Base-by-base conservation (phyloP, 2,888 invertebrate genomes). In the Nephrotoma flavescens region DNA sequence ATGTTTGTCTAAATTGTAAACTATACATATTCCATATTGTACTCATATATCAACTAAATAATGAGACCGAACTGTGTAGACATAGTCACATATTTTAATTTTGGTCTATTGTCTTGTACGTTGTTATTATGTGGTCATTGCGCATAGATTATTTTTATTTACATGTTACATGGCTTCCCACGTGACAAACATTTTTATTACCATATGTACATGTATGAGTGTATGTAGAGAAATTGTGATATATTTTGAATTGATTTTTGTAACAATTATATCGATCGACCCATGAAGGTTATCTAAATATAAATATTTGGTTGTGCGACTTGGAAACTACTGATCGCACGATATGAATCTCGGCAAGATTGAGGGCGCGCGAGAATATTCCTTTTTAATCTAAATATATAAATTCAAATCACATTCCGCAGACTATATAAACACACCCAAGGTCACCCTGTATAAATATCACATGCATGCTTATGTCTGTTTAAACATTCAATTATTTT, bases 401-500 rank as follows among this genome's bases (percentile, higher is more conserved):
- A 19, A 31, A 19, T 31, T 5, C 6, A 52, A 52, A 15, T 52
- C n/a, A 71, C 71, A 71, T 71, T 71, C 71, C 71, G 71, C 31
- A 71, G 71, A 71, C 71, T 11, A 52, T 12, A 71, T 71, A n/a
- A n/a, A 11, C 9, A 7, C 19, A 71, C 31, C 31, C 71, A 71
- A 71, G 71, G 71, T 71, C 31, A 71, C 71, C 71, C 71, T 71
- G 71, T 71, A 47, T 47, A 71, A 71, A 71, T 71, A 71, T 71
- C 71, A 71, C 31, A 71, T 71, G 71, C 71, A 71, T 71, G 71
- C 31, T 71, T 85, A 71, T 86, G 86, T 87, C 86, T 87, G 86
- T 87, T 86, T 86, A 87, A 86, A 87, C 87, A 87, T 88, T 87
- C 88, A 88, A 88, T 88, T 88, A 88, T 88, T 87, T 71, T 88